Percentiles rank a stretch among this genome's conserved stretches.
These are phyloP conservation scores for Cebus imitator DNA, from an alignment of 2,113 vertebrate genomes.

Conservation along the genomic window DNA sequence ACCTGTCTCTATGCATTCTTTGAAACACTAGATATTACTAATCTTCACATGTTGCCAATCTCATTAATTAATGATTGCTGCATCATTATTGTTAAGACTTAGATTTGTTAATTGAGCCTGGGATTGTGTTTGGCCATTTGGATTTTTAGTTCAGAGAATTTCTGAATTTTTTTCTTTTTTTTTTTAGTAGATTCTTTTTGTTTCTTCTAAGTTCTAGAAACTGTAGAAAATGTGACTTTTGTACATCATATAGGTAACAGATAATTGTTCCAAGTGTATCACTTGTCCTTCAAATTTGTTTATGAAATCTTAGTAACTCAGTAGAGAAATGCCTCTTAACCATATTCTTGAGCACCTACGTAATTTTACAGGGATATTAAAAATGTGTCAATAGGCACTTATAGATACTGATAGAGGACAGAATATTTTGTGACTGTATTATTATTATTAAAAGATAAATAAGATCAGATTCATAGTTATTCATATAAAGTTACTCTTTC, in stretches of 20 bases:
- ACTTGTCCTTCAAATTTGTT: constrained; percentile 7
- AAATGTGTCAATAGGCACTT: background rate
- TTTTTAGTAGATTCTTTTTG: background rate
- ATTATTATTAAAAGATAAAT: constrained; percentile 46
- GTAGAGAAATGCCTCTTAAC: background rate
- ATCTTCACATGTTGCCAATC: background rate
- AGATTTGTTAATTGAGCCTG: background rate
- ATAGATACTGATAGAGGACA: background rate
- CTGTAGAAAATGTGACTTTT: background rate
- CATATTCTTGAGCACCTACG: background rate
- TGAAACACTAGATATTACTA: background rate
- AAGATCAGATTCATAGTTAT: background rate
- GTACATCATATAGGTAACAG: background rate
- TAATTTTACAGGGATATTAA: constrained; percentile 29
- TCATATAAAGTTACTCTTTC: background rate
- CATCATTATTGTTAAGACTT: background rate
- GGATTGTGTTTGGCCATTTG: background rate
- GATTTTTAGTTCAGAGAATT: background rate
- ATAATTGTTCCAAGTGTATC: background rate
- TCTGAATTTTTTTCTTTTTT: background rate
- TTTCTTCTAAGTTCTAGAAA: background rate
- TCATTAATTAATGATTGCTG: background rate
- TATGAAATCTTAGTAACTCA: background rate
- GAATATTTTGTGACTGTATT: background rate
- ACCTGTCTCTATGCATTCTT: background rate